Evolutionary conservation across 1,140 invertebrate genomes (phyloP).

Genomic region (Hylaeus anthracinus): DNA sequence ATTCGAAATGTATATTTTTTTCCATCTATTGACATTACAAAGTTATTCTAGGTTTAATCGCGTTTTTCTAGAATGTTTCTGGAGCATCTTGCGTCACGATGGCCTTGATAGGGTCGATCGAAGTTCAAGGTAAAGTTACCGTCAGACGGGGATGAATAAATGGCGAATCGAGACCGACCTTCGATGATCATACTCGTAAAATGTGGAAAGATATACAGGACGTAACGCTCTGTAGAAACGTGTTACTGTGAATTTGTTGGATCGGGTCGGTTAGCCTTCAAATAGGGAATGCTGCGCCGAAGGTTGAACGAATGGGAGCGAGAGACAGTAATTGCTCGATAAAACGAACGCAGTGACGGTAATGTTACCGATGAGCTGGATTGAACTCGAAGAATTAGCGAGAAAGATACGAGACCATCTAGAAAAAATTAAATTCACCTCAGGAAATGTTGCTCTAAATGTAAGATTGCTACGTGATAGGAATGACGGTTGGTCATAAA

Average conservation of each 20-base stretch:
- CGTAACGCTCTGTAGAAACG: background rate
- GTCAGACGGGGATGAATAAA: conserved; percentile 1
- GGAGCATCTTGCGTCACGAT: background rate
- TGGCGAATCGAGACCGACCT: background rate
- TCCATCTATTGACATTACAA: no score
- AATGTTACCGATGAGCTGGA: no score
- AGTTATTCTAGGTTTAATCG: background rate
- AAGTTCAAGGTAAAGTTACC: conserved; percentile 1
- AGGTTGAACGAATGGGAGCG: background rate
- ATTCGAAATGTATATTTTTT: no score
- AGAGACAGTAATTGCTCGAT: no score
- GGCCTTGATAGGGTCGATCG: background rate
- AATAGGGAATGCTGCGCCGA: conserved; percentile 19
- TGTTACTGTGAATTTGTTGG: conserved; percentile 12
- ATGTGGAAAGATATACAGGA: background rate
- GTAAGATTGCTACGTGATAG: no score
- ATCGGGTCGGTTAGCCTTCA: conserved; percentile 14
- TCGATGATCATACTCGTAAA: conserved; percentile 13
- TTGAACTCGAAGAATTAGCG: no score
- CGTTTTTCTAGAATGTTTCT: background rate
- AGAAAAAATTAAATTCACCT: no score
- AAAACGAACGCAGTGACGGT: background rate
- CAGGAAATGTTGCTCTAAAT: no score
- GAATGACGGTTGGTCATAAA: no score
- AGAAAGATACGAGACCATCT: no score